Base-by-base conservation (phyloP, 1,140 invertebrate species). In the Drosophila burlai region DNA sequence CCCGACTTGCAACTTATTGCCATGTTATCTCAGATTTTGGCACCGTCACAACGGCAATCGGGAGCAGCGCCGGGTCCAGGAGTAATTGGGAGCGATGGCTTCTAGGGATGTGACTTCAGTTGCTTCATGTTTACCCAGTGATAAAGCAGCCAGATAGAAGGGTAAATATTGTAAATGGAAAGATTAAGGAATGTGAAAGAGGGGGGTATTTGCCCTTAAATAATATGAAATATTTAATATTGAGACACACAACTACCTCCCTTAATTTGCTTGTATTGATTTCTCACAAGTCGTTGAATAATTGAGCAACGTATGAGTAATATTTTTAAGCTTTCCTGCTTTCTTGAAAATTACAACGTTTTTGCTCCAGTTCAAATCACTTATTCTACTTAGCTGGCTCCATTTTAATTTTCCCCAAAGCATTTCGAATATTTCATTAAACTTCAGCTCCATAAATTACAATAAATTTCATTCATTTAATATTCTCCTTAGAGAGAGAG, bases 21-120 rank as follows among this genome's bases (percentile, higher is more conserved):
- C 74, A 76, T 76, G 60, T 76, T 76, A 76, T 76, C 74, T 76
- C 40, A 66, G 74, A 76, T 76, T 76, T 76, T 76, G 74, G 72
- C 72, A 75, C 21, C 57, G 62, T 18, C n/a, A 63, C 58, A 62
- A 40, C 34, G 4, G 21, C 36, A 26, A 61, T 16, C 9, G 58
- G 15, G 36, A 43, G 46, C 58, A 45, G 11, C 18, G 11, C 18
- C 16, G 54, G 11, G 31, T 54, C 31, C 54, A 24, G 38, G 29
- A 24, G 13, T 31, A 46, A 54, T 29, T 43, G 34, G 31, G 47
- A 36, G 34, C 62, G 21, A 64, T 47, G 61, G 16, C 63, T 31
- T 34, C 11, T 34, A 10, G 36, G 59, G 26, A 24, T 40, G 24
- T 26, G 58, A 38, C 36, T 69, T 15, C 3, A 34, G 31, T 18